Percentiles rank a stretch among this genome's conserved stretches.
Evolutionary conservation across 1,140 invertebrate genomes (phyloP).

Genomic region (Himalopsyche phryganea): DNA sequence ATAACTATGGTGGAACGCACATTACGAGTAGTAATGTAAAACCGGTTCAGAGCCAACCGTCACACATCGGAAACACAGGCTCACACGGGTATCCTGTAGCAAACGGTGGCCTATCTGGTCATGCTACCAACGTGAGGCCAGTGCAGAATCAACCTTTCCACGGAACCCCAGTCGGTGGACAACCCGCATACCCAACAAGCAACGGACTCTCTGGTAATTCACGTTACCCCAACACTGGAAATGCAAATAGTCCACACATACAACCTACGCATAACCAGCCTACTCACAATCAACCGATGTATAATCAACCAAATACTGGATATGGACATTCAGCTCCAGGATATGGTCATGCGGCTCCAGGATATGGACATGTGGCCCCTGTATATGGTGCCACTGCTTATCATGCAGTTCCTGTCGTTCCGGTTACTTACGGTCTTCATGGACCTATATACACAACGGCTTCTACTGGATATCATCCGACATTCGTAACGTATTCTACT

Average conservation of each 20-base stretch:
- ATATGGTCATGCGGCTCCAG: not conserved
- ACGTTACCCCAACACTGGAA: too few relatives aligned
- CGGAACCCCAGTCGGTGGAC: not conserved
- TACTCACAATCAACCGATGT: too few relatives aligned
- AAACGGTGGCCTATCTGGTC: too few relatives aligned
- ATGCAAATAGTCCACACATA: too few relatives aligned
- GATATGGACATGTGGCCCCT: conserved; percentile 1
- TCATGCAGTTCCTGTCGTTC: too few relatives aligned
- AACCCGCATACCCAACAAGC: conserved; percentile 5
- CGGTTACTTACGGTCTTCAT: not conserved
- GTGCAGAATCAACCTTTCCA: too few relatives aligned
- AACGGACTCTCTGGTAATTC: conserved; percentile 5
- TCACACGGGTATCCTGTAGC: not conserved
- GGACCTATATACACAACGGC: not conserved
- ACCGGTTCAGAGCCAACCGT: too few relatives aligned
- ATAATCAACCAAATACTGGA: not conserved
- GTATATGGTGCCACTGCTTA: conserved; percentile 6
- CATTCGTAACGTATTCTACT: not conserved
- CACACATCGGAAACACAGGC: not conserved
- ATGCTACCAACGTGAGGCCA: too few relatives aligned
- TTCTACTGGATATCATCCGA: not conserved
- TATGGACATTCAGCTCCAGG: conserved; percentile 4
- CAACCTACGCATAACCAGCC: too few relatives aligned
- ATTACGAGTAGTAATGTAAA: too few relatives aligned
- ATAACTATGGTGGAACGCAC: too few relatives aligned